A percentile compares a stretch with the other conserved stretches of the same genome.
These are phyloP conservation scores for Ptychochromis oligacanthus DNA, from an alignment of 2,113 vertebrate species.

Conservation along the genomic window DNA sequence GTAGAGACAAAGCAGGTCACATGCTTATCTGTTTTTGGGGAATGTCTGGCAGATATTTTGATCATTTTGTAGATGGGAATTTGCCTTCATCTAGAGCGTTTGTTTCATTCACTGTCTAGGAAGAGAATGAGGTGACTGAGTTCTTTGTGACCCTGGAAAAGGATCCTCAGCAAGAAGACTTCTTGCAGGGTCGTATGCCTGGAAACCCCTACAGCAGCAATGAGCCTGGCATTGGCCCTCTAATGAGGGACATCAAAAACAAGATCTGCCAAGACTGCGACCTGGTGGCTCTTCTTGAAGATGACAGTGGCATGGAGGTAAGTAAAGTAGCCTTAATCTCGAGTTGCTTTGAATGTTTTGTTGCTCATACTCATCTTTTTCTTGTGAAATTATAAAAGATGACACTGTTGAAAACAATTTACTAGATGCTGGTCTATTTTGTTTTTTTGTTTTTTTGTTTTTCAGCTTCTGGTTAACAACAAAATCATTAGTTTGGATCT, in stretches of 20 bases:
- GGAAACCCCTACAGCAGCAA: constrained; percentile 98
- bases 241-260: constrained; percentile 99
- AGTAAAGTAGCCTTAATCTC: constrained; percentile 65
- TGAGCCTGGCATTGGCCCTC: constrained; percentile 93
- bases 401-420: neutral
- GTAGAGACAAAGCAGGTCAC: neutral
- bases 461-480: constrained; percentile 96
- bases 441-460: neutral
- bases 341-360: neutral
- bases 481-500: constrained; percentile 99
- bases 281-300: constrained; percentile 96
- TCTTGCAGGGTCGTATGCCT: constrained; percentile 97
- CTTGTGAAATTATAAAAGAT: neutral
- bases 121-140: constrained; percentile 98
- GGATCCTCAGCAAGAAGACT: constrained; percentile 98
- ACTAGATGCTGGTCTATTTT: neutral
- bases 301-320: constrained; percentile 99
- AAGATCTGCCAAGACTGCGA: constrained; percentile 99
- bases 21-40: neutral
- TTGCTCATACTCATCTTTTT: neutral
- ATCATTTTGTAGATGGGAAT: neutral
- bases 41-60: neutral
- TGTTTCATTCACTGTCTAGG: constrained; percentile 74
- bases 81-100: neutral
- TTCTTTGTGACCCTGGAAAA: constrained; percentile 99